Conservation (phyloP, 2,113 vertebrate genomes). For the Entelurus aequoreus region DNA sequence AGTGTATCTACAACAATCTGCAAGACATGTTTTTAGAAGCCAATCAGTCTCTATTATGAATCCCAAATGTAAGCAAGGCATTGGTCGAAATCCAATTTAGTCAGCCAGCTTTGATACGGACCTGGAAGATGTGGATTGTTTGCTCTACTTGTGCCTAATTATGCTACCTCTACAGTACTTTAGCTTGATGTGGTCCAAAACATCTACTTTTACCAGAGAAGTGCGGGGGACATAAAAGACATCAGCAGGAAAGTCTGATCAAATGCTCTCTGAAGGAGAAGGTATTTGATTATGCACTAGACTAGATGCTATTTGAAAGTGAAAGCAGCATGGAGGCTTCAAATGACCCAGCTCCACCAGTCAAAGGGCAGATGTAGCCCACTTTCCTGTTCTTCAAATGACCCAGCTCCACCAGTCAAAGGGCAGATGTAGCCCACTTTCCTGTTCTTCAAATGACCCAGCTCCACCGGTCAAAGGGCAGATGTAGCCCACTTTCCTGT, state of each 20-base stretch:
- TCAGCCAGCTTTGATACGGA: slow-evolving; percentile 16
- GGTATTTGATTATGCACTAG: slow-evolving; percentile 62
- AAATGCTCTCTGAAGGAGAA: slow-evolving; percentile 48
- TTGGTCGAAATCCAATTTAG: slow-evolving; percentile 22
- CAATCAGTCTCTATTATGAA: slow-evolving; percentile 45
- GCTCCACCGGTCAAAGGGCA: too few species aligned
- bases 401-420: too few species aligned
- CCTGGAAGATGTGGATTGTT: neutral
- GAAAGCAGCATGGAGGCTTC: slow-evolving; percentile 37
- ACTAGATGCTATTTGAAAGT: slow-evolving; percentile 61
- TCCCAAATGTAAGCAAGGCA: slow-evolving; percentile 40
- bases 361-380: too few species aligned
- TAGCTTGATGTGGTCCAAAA: too few species aligned
- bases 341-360: too few species aligned
- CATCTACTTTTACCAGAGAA: neutral
- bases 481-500: too few species aligned
- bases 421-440: too few species aligned
- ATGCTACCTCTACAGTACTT: neutral
- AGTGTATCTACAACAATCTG: slow-evolving; percentile 55
- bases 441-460: too few species aligned
- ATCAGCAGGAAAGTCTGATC: slow-evolving; percentile 43
- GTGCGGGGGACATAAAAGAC: slow-evolving; percentile 44
- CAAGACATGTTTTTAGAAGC: slow-evolving; percentile 50
- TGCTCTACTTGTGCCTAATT: slow-evolving; percentile 26
- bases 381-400: too few species aligned